Evolutionary conservation across 2,888 invertebrate genomes (phyloP).

Genomic region (Tetanocera ferruginea): DNA sequence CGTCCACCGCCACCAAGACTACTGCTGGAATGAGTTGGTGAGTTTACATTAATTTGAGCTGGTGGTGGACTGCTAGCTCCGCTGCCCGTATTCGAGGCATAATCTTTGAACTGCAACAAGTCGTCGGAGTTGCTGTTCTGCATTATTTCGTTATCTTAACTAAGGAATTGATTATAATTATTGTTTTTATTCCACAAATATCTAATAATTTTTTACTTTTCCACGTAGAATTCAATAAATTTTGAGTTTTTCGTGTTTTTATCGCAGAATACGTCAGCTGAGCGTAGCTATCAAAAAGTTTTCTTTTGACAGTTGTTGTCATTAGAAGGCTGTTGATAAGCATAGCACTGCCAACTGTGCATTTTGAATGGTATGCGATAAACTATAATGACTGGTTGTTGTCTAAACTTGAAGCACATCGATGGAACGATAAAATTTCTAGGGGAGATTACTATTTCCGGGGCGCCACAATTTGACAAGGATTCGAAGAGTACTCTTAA

Average conservation of each 20-base stretch:
- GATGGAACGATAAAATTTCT: too few relatives aligned
- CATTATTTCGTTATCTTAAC: not conserved
- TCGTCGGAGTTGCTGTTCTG: slow-evolving; percentile 71
- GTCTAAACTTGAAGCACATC: too few relatives aligned
- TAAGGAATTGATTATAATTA: too few relatives aligned
- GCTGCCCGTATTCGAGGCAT: slow-evolving; percentile 71
- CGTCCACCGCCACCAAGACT: slow-evolving; percentile 46
- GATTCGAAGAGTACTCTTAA: too few relatives aligned
- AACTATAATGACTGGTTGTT: too few relatives aligned
- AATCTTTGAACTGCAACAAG: slow-evolving; percentile 81
- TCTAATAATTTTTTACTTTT: not conserved
- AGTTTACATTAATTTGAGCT: slow-evolving; percentile 77
- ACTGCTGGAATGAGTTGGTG: slow-evolving; percentile 70
- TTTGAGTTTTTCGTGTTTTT: slow-evolving; percentile 13
- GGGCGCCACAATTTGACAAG: too few relatives aligned
- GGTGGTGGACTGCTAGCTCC: slow-evolving; percentile 71
- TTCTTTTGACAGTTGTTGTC: too few relatives aligned
- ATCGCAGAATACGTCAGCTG: not conserved
- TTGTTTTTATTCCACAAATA: too few relatives aligned
- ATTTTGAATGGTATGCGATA: too few relatives aligned
- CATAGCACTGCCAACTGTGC: too few relatives aligned
- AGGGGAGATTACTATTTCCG: too few relatives aligned
- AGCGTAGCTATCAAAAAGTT: not conserved
- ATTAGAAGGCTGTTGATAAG: too few relatives aligned
- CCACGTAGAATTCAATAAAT: slow-evolving; percentile 11